Conservation (phyloP, 2,113 vertebrate genomes). For the Notothenia rossii region DNA sequence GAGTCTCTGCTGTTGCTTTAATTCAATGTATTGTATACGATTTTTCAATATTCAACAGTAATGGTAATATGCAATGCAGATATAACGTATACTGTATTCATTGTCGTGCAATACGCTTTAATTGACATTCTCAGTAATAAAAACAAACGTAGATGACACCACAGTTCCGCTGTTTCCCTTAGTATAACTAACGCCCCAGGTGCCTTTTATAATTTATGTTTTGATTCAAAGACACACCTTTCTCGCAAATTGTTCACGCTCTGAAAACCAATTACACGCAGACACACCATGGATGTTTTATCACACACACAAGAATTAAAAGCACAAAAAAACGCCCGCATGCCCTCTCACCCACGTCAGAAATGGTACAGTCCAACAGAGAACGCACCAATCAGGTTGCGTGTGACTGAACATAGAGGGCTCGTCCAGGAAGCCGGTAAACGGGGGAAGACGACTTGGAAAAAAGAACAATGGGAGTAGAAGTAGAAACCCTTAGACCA, state of each 20-base stretch:
- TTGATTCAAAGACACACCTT: background rate
- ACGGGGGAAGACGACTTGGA: background rate
- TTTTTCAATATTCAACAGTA: no score
- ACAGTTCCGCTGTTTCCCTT: background rate
- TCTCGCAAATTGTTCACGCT: no score
- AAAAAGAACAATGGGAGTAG: conserved; percentile 72
- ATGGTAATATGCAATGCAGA: no score
- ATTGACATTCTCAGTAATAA: background rate
- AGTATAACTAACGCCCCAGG: background rate
- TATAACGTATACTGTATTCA: no score
- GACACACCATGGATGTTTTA: background rate
- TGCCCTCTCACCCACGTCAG: background rate
- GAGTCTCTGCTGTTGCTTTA: no score
- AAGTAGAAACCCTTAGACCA: conserved; percentile 15
- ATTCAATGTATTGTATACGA: no score
- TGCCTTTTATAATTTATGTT: no score
- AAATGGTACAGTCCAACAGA: background rate
- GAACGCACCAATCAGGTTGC: conserved; percentile 8
- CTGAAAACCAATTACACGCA: background rate
- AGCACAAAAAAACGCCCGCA: no score
- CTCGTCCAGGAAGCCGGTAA: background rate
- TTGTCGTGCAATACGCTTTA: no score
- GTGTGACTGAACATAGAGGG: background rate
- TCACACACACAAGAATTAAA: background rate
- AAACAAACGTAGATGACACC: background rate